phyloP scores from a whole-genome alignment of 2,888 invertebrate species.

The Cataglyphis albicans region DNA sequence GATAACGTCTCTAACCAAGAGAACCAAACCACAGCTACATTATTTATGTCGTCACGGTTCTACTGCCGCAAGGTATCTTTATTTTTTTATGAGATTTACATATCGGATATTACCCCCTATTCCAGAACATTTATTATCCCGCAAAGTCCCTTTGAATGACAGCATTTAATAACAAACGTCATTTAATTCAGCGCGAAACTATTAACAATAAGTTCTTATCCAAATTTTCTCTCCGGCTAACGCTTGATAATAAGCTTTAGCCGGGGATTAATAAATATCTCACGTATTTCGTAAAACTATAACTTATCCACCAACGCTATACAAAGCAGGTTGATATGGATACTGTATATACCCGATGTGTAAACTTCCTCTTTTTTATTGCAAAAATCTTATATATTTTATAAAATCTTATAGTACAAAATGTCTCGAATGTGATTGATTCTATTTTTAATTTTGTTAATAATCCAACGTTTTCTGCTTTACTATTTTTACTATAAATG shows the following conservation, averaged over 20 bases:
- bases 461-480: neutral
- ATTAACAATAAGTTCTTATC: conserved; percentile 15
- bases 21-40: conserved; percentile 45
- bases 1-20: conserved; percentile 48
- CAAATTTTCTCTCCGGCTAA: neutral
- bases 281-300: conserved; percentile 24
- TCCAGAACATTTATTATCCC: neutral
- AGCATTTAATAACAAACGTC: conserved; percentile 19
- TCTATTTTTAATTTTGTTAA: neutral
- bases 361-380: neutral
- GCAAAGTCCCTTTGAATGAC: conserved; percentile 11
- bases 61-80: conserved; percentile 57
- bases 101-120: neutral
- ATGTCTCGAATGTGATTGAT: neutral
- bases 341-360: neutral
- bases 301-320: neutral
- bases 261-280: conserved; percentile 27
- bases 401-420: neutral
- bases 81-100: neutral
- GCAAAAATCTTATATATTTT: neutral
- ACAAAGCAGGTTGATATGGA: neutral
- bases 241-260: conserved; percentile 27
- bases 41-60: conserved; percentile 51
- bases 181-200: conserved; percentile 24
- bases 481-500: neutral